These are phyloP conservation scores for Choristoneura fumiferana DNA, from an alignment of 1,140 invertebrate genomes.

Conservation along the genomic window DNA sequence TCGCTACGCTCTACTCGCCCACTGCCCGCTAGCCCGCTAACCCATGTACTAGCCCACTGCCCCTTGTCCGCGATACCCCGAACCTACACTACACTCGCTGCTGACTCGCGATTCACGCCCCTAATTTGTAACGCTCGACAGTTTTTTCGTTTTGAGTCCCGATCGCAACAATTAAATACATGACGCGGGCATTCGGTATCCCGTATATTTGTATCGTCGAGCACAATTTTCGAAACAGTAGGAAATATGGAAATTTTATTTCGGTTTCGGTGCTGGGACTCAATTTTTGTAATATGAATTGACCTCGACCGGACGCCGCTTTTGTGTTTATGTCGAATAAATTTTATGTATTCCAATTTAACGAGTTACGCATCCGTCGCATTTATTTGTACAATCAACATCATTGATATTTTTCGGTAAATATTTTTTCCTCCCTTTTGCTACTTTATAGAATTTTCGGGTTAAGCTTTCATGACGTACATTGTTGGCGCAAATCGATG, in stretches of 20 bases:
- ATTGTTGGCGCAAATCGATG: constrained; percentile 48
- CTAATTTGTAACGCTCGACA: constrained; percentile 15
- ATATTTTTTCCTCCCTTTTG: neutral
- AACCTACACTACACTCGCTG: constrained; percentile 20
- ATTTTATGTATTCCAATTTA: constrained; percentile 25
- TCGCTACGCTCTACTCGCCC: constrained; percentile 26
- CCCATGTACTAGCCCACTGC: constrained; percentile 16
- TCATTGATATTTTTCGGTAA: constrained; percentile 1
- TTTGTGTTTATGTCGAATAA: constrained; percentile 27
- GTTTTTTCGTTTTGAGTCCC: neutral
- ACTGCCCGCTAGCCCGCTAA: constrained; percentile 25
- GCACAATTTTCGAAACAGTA: neutral
- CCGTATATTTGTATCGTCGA: neutral
- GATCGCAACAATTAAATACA: neutral
- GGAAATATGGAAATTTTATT: neutral
- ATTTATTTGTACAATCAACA: constrained; percentile 29
- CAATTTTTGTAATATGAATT: constrained; percentile 1
- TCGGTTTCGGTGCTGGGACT: constrained; percentile 10
- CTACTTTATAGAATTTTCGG: constrained; percentile 4
- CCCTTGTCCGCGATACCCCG: neutral
- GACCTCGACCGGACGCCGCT: constrained; percentile 70
- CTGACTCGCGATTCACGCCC: constrained; percentile 24
- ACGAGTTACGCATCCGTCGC: constrained; percentile 70
- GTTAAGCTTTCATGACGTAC: constrained; percentile 46
- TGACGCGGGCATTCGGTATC: neutral